A percentile compares a stretch with the other conserved stretches of the same genome.
These are phyloP conservation scores for Drosophila eugracilis DNA, from an alignment of 1,140 invertebrate species.

Conservation along the genomic window DNA sequence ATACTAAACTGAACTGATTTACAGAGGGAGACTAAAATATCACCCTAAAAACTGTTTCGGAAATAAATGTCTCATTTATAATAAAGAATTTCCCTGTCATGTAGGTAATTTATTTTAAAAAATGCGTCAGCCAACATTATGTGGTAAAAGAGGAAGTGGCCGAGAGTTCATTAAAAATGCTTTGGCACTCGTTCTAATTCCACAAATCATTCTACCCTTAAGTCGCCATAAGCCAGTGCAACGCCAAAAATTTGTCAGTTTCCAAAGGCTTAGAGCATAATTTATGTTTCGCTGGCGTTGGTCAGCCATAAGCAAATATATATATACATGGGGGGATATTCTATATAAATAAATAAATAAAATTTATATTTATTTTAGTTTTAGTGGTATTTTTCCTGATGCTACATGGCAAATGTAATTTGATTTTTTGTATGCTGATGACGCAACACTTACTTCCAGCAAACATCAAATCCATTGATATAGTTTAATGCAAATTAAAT, in stretches of 20 bases:
- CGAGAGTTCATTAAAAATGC: constrained; percentile 45
- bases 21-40: no score
- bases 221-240: constrained; percentile 41
- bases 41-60: not conserved
- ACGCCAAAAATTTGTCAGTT: constrained; percentile 50
- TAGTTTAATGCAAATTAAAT: constrained; percentile 46
- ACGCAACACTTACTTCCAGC: constrained; percentile 25
- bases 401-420: constrained; percentile 9
- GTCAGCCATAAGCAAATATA: constrained; percentile 29
- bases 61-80: not conserved
- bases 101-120: constrained; percentile 27
- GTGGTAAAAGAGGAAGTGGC: constrained; percentile 5
- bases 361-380: no score
- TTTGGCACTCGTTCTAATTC: constrained; percentile 31
- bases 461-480: constrained; percentile 17
- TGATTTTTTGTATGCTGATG: constrained; percentile 42
- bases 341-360: constrained; percentile 25
- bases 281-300: constrained; percentile 25
- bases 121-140: not conserved
- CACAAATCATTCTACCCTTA: constrained; percentile 43
- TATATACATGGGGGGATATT: not conserved
- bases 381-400: no score
- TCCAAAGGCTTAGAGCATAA: constrained; percentile 37
- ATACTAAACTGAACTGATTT: no score
- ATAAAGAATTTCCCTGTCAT: not conserved